Conservation (phyloP, 2,113 vertebrate species). For the Archocentrus centrarchus region DNA sequence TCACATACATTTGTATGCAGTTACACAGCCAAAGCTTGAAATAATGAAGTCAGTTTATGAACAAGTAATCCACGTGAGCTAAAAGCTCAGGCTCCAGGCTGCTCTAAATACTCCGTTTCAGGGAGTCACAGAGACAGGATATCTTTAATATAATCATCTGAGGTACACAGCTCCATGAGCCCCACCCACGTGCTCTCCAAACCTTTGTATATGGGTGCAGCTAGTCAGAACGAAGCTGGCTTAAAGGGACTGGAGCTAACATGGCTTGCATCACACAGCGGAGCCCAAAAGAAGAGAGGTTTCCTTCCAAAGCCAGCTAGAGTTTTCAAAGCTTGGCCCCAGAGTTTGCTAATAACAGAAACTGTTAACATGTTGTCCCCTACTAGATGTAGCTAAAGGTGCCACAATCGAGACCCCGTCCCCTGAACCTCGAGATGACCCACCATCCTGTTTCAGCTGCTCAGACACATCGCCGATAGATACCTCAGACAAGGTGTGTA, state of each 20-base stretch:
- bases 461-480: conserved; percentile 84
- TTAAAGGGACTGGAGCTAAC: not conserved
- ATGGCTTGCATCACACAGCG: not conserved
- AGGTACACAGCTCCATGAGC: not conserved
- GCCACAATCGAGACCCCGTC: conserved; percentile 84
- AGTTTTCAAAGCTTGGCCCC: not conserved
- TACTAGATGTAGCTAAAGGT: conserved; percentile 82
- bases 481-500: conserved; percentile 83
- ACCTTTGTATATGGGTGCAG: not conserved
- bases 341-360: not conserved
- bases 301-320: too few relatives aligned
- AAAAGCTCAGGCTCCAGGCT: not conserved
- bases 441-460: conserved; percentile 88
- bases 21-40: not conserved
- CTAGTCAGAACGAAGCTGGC: rapidly evolving
- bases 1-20: not conserved
- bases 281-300: not conserved
- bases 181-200: not conserved
- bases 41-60: rapidly evolving
- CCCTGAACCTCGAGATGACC: conserved; percentile 90
- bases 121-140: not conserved
- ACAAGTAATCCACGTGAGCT: too few relatives aligned
- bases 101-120: not conserved
- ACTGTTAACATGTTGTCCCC: not conserved
- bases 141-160: not conserved